Conservation (phyloP, 2,888 invertebrate genomes). For the Molorchus minor region DNA sequence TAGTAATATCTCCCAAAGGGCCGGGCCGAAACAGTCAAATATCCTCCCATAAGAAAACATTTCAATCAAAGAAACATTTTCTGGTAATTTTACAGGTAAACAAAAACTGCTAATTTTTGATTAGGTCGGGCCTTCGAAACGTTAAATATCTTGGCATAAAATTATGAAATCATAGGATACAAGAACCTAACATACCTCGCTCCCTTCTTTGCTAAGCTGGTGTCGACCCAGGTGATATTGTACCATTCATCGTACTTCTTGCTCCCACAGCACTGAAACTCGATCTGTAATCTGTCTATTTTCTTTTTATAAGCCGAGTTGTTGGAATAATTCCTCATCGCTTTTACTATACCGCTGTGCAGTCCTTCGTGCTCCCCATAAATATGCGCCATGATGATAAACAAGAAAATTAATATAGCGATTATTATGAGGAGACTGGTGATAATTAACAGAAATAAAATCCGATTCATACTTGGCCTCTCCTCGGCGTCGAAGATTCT, state of each 20-base stretch:
- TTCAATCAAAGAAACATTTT: too few relatives aligned
- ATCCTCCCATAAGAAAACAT: too few relatives aligned
- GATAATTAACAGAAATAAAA: conserved; percentile 48
- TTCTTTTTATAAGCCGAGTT: conserved; percentile 67
- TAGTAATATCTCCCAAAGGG: too few relatives aligned
- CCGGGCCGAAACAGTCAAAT: too few relatives aligned
- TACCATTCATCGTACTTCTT: conserved; percentile 72
- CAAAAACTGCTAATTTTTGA: conserved; percentile 2
- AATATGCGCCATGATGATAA: conserved; percentile 51
- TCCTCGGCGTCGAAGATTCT: conserved; percentile 46
- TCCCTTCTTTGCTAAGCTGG: conserved; percentile 55
- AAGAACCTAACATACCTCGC: too few relatives aligned
- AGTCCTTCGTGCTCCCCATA: conserved; percentile 49
- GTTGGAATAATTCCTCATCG: conserved; percentile 68
- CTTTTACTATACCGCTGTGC: conserved; percentile 67
- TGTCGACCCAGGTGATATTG: conserved; percentile 67
- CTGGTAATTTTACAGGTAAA: too few relatives aligned
- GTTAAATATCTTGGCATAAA: conserved; percentile 24
- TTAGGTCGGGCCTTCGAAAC: background rate
- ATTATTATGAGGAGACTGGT: conserved; percentile 39
- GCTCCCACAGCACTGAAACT: conserved; percentile 72
- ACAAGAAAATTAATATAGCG: conserved; percentile 44
- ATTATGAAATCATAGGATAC: too few relatives aligned
- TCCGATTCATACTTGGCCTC: conserved; percentile 43
- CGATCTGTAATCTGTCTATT: conserved; percentile 69